A percentile compares a stretch with the other conserved stretches of the same genome.
Conservation (phyloP, 1,140 invertebrate genomes). For the Zaprionus ornatus region DNA sequence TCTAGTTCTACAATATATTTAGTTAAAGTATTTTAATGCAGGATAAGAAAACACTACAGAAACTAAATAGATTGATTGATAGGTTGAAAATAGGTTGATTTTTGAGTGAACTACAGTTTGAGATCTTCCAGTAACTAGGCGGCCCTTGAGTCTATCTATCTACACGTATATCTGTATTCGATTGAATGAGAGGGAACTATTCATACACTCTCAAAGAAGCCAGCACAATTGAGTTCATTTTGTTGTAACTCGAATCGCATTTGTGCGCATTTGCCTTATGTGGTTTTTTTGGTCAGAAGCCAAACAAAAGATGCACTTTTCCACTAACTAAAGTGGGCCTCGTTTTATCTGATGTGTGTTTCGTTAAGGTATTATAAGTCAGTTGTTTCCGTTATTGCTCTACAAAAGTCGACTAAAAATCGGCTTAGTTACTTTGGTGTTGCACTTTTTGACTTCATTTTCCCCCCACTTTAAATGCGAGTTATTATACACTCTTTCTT, state of each 20-base stretch:
- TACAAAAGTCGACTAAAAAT: slow-evolving; percentile 30
- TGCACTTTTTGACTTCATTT: slow-evolving; percentile 52
- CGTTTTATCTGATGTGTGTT: slow-evolving; percentile 24
- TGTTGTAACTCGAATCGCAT: slow-evolving; percentile 75
- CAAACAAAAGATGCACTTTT: slow-evolving; percentile 62
- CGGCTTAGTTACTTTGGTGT: slow-evolving; percentile 37
- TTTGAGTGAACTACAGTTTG: too few species aligned
- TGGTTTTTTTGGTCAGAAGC: slow-evolving; percentile 80
- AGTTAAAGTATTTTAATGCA: too few species aligned
- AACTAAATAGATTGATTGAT: too few species aligned
- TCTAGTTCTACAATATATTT: too few species aligned
- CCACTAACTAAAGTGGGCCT: slow-evolving; percentile 58
- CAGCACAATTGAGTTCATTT: slow-evolving; percentile 45
- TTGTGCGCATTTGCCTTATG: slow-evolving; percentile 47
- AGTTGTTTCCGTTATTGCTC: slow-evolving; percentile 3
- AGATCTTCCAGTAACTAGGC: too few species aligned
- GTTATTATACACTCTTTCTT: background rate
- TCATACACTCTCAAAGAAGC: background rate
- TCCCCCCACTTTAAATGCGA: background rate
- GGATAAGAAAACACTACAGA: too few species aligned
- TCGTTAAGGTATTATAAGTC: background rate
- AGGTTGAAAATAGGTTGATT: too few species aligned
- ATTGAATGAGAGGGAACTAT: background rate
- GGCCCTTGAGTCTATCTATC: background rate
- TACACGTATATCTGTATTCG: background rate